Conservation (phyloP, 2,888 invertebrate species). For the Dendrolimus houi region DNA sequence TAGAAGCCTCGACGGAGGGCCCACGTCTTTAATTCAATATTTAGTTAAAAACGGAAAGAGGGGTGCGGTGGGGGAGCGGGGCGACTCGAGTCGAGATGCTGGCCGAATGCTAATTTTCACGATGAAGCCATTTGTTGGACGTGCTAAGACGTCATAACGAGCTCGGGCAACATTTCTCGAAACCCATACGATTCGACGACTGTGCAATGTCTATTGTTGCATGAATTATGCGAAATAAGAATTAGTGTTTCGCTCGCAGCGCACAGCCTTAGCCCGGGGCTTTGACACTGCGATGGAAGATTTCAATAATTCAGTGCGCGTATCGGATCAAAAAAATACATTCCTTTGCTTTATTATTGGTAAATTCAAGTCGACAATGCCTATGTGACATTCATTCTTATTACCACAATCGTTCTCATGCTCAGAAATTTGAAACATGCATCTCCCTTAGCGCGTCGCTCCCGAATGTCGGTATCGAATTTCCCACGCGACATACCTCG, state of each 20-base stretch:
- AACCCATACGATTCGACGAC: constrained; percentile 47
- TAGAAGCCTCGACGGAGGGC: constrained; percentile 59
- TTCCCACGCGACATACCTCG: constrained; percentile 45
- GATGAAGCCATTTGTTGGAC: constrained; percentile 66
- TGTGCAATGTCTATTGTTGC: constrained; percentile 50
- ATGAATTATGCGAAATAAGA: constrained; percentile 50
- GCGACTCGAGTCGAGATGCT: constrained; percentile 37
- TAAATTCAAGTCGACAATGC: constrained; percentile 22
- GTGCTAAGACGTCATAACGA: constrained; percentile 56
- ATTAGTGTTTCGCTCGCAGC: constrained; percentile 23
- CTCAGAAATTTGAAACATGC: constrained; percentile 29
- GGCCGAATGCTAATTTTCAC: constrained; percentile 68
- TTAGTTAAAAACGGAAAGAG: constrained; percentile 31
- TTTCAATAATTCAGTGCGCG: constrained; percentile 31
- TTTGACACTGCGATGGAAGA: constrained; percentile 23
- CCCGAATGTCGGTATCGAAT: constrained; percentile 38
- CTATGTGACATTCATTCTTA: constrained; percentile 29
- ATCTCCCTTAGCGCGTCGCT: constrained; percentile 24
- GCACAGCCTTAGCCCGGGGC: constrained; percentile 20
- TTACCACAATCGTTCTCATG: constrained; percentile 16
- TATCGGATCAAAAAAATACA: constrained; percentile 28
- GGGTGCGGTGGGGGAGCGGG: constrained; percentile 19
- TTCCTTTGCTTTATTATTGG: constrained; percentile 27
- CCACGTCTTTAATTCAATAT: constrained; percentile 54
- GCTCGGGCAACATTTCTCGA: constrained; percentile 50